These are phyloP conservation scores for Geopemphigus sp. DNA, from an alignment of 1,140 invertebrate species.

Conservation along the genomic window DNA sequence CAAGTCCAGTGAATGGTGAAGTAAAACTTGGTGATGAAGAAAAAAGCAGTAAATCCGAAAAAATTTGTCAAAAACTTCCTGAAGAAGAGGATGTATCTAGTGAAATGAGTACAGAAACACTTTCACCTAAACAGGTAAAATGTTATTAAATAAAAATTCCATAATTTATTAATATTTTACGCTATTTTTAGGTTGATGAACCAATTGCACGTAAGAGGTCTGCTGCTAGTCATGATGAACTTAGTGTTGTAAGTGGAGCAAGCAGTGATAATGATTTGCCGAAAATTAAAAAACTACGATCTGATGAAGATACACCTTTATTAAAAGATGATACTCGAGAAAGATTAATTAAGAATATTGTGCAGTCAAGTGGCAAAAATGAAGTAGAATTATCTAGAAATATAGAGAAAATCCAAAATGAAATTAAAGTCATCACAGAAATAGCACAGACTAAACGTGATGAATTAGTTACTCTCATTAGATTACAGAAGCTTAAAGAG, in stretches of 20 bases:
- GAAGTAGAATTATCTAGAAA: slow-evolving; percentile 35
- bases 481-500: slow-evolving; percentile 40
- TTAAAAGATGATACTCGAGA: slow-evolving; percentile 40
- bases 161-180: neutral
- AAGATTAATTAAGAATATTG: slow-evolving; percentile 39
- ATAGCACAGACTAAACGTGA: slow-evolving; percentile 46
- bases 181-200: slow-evolving; percentile 31
- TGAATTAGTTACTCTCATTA: slow-evolving; percentile 34
- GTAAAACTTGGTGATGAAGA: neutral
- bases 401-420: slow-evolving; percentile 44
- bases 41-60: slow-evolving; percentile 19
- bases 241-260: slow-evolving; percentile 41
- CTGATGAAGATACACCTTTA: slow-evolving; percentile 27
- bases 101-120: slow-evolving; percentile 38
- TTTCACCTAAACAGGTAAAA: slow-evolving; percentile 41
- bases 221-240: slow-evolving; percentile 44
- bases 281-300: slow-evolving; percentile 29
- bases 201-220: slow-evolving; percentile 40
- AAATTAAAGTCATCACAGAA: slow-evolving; percentile 43
- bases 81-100: slow-evolving; percentile 34
- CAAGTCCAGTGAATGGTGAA: slow-evolving; percentile 1
- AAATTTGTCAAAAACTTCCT: neutral
- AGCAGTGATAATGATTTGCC: slow-evolving; percentile 46
- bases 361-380: slow-evolving; percentile 37
- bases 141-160: neutral